Evolutionary conservation across 2,797 vertebrate genomes (phyloP), one percentile per base, ranked within the genome.

Genomic region (Anniella stebbinsi): DNA sequence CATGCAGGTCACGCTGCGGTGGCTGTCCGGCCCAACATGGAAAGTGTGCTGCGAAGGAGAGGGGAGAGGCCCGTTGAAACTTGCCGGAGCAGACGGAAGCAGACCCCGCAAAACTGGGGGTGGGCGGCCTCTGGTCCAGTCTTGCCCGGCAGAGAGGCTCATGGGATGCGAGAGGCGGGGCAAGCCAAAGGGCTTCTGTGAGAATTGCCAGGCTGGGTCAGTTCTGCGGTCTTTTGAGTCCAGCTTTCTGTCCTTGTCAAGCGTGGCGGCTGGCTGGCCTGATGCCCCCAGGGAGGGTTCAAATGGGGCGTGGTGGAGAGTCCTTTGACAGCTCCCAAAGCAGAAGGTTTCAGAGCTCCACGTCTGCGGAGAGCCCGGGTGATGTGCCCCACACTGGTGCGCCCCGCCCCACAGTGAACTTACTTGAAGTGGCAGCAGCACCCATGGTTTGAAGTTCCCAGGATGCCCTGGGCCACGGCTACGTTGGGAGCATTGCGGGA

Each of bases 1-100:
- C 98, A 99, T 98, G 97, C 98, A 99, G 15, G 98, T 98, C 94
- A 99, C 98, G 0, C 98, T 98, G 89, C 99, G 98, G 88, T 97
- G 98, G 76, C 98, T 95, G 93, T 99, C 99, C 92, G 98, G 98
- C 30, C 99, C 99, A 91, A 99, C 97, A 93, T 97, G 97, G 95
- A 99, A 98, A 0, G 97, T 97, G 97, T 99, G 98, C 99, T 99
- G 97, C 0, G 0, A 90, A 75, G 33, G 76, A 67, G 45, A 18
- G 57, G 18, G 8, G 23, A 57, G 12, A 15, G 60, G 21, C n/a
- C 1, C 48, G 48, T 0, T 85, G 73, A 78, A 69, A n/a, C 10
- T 21, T 2, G 38, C 18, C 8, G 63, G 75, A n/a, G 25, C 51
- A 18, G 41, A 30, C n/a, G 33, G 70, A 9, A 23, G 54, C 78